Percentiles rank a stretch among this genome's conserved stretches.
phyloP scores from a whole-genome alignment of 2,113 vertebrate species.

The Grallaria varia region DNA sequence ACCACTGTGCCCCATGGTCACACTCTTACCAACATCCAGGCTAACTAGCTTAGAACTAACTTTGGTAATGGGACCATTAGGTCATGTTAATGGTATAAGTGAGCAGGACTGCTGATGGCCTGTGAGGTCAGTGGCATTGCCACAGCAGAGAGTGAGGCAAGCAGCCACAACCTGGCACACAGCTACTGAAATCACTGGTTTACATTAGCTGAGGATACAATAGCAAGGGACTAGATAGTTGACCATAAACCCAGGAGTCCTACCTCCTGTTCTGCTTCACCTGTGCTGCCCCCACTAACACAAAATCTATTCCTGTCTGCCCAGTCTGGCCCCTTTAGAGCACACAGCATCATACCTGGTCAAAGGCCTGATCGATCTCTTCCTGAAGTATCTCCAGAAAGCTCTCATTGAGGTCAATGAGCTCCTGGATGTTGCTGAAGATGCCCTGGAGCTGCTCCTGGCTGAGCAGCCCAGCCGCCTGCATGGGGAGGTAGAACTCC shows the following conservation, averaged over 20 bases:
- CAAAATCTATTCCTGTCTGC: not conserved
- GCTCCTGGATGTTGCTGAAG: constrained; percentile 88
- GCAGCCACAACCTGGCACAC: not conserved
- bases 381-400: constrained; percentile 88
- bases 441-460: constrained; percentile 84
- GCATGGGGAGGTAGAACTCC: constrained; percentile 90
- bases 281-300: not conserved
- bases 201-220: not conserved
- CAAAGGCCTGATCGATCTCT: constrained; percentile 85
- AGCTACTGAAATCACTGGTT: not conserved
- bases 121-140: not conserved
- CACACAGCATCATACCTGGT: constrained; percentile 73
- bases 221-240: not conserved
- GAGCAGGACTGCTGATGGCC: not conserved
- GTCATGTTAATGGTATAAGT: not conserved
- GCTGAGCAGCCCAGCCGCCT: constrained; percentile 83
- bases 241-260: not conserved
- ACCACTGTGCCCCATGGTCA: not conserved
- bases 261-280: not conserved
- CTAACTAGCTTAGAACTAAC: not conserved
- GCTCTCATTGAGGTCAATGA: constrained; percentile 86
- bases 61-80: not conserved
- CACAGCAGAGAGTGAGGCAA: not conserved
- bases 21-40: not conserved
- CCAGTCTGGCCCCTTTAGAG: not conserved